Evolutionary conservation across 2,797 vertebrate genomes (phyloP), one percentile per base, ranked within the genome.

Genomic region (Propithecus perrieri): DNA sequence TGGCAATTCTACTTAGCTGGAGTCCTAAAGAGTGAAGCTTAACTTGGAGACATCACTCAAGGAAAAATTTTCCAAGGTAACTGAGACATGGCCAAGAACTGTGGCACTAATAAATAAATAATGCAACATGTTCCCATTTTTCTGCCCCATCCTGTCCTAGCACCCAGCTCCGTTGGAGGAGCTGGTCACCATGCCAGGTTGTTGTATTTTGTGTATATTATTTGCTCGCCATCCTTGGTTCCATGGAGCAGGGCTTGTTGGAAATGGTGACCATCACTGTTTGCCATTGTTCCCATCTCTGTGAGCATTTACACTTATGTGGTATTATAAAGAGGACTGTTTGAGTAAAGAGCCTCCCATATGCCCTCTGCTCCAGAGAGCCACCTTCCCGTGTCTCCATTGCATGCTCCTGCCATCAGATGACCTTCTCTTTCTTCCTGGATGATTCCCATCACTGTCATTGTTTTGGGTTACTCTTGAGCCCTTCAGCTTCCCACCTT

Each of bases 171-270:
- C 15, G 0, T 2, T 75, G 78, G 30, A 85, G 24, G 20, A n/a
- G n/a, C n/a, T 94, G 89, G 79, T 71, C 50, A 57, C 35, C 3
- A 0, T 61, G 69, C 57, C n/a, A 74, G 65, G 41, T 75, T 78
- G 69, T 69, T 92, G 89, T 69, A 79, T 65, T 92, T 91, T 74
- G 1, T 76, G 14, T 94, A 59, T 88, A 46, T 35, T 92, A 50
- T 94, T 96, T 79, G 38, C 57, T 89, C 30, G 53, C 63, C 67
- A 61, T 79, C 26, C 50, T 81, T 94, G 67, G 78, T 69, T 89
- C 26, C 46, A 20, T 12, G 12, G 69, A 22, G 41, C 35, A 86
- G 35, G 65, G 18, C 38, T 22, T 63, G 48, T 83, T 81, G 38
- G 61, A 61, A 33, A 30, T 46, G 87, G 15, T 43, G 20, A 5